Base-by-base conservation (phyloP, 2,797 vertebrate genomes). In the Pogonophryne albipinna region DNA sequence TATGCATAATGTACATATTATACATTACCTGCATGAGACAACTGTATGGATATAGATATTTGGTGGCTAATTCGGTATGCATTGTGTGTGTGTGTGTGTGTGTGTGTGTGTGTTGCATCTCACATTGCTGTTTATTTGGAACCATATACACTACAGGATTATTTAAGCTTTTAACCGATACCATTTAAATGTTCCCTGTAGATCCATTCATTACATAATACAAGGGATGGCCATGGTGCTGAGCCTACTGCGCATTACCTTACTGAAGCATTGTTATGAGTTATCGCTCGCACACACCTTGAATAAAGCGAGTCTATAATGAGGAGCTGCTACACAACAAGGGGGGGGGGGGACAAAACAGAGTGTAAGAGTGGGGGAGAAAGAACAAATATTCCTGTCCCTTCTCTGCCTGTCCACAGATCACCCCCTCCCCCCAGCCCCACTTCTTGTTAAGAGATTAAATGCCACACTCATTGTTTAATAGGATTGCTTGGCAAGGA, bases 401-500 rank as follows among this genome's bases (percentile, higher is more conserved):
- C 51, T 77, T 80, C 49, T 38, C 47, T 69, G 44, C 74, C 76
- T 58, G 46, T 85, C 72, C 79, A 44, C 62, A 74, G 73, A 55
- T 64, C 20, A 31, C 42, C 52, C 60, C 0, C 4, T 1, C 20
- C 38, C 42, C 44, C 52, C 9, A 15, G 4, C 27, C 27, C 27
- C n/a, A 12, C 46, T 11, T 14, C 80, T 79, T 78, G 83, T 89
- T 89, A 90, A 84, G 71, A 91, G 84, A 92, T 93, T 87, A 88
- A 90, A 91, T 78, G 73, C 79, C 76, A 69, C 76, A 77, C 67
- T 90, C 61, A 76, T 87, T 89, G 86, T 92, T 91, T 91, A 91
- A 91, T 90, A 88, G 87, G 89, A 92, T 92, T 92, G 90, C 89
- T 89, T 92, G 87, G 89, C 90, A 90, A 70, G 84, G 80, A 71